Evolutionary conservation across 2,113 vertebrate species (phyloP).

Genomic region (Muntiacus muntjak): DNA sequence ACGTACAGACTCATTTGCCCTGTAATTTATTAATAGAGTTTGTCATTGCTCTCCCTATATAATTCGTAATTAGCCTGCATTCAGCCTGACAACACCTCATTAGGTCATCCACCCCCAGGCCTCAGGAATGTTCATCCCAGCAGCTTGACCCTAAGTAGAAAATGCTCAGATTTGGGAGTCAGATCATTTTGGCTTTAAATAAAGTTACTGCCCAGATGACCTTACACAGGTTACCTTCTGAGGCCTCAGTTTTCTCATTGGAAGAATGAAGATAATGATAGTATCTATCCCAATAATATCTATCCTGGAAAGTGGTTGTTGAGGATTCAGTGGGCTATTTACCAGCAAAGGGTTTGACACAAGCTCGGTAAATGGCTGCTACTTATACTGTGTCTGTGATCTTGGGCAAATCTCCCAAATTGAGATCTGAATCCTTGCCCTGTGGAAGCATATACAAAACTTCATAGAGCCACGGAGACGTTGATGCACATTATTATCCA

Average conservation of each 20-base stretch:
- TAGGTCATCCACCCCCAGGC: background rate
- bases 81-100: background rate
- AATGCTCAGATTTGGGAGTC: background rate
- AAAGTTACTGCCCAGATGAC: background rate
- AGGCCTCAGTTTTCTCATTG: background rate
- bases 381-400: background rate
- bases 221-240: background rate
- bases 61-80: background rate
- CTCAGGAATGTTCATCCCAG: background rate
- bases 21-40: background rate
- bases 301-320: background rate
- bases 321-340: background rate
- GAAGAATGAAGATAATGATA: background rate
- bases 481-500: background rate
- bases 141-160: background rate
- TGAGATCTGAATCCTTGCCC: background rate
- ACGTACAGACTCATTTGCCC: background rate
- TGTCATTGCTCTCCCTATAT: background rate
- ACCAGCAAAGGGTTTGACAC: background rate
- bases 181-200: background rate
- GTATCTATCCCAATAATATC: background rate
- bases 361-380: background rate
- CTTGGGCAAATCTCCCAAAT: background rate
- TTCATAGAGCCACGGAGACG: background rate
- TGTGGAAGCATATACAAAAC: background rate